phyloP scores from a whole-genome alignment of 2,113 vertebrate genomes.

The Pituophis catenifer region DNA sequence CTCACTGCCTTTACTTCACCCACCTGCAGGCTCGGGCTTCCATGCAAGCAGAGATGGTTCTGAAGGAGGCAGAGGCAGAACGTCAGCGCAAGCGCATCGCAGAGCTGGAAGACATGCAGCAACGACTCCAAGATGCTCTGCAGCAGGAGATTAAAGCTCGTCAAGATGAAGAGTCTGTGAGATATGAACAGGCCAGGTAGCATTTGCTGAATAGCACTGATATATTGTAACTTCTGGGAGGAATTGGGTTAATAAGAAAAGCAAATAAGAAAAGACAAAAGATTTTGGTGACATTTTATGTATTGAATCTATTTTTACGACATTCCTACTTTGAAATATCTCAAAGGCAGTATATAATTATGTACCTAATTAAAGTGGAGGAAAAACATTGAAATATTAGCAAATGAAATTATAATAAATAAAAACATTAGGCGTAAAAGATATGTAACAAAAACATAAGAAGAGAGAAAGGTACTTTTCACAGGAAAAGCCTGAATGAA shows the following conservation, averaged over 20 bases:
- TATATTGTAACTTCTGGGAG: neutral
- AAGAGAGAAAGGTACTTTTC: neutral
- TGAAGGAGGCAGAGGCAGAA: conserved; percentile 88
- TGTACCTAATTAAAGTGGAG: neutral
- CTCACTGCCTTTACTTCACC: neutral
- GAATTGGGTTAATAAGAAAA: neutral
- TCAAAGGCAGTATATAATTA: neutral
- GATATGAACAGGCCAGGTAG: conserved; percentile 88
- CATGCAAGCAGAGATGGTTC: conserved; percentile 93
- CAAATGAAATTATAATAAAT: no score
- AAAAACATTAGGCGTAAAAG: neutral
- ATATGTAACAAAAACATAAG: neutral
- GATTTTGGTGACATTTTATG: neutral
- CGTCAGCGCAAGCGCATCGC: conserved; percentile 85
- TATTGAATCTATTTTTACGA: neutral
- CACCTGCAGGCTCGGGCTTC: conserved; percentile 81
- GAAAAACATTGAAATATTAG: neutral
- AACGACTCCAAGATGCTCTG: conserved; percentile 86
- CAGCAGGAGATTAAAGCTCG: conserved; percentile 90
- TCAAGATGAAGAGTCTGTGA: conserved; percentile 84
- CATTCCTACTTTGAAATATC: neutral
- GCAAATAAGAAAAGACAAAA: neutral
- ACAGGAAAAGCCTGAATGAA: neutral
- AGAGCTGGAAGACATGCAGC: conserved; percentile 93
- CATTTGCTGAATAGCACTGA: neutral